Evolutionary conservation across 2,888 invertebrate species (phyloP), one percentile per base, ranked within the genome.

Genomic region (Cryptosula pallasiana): DNA sequence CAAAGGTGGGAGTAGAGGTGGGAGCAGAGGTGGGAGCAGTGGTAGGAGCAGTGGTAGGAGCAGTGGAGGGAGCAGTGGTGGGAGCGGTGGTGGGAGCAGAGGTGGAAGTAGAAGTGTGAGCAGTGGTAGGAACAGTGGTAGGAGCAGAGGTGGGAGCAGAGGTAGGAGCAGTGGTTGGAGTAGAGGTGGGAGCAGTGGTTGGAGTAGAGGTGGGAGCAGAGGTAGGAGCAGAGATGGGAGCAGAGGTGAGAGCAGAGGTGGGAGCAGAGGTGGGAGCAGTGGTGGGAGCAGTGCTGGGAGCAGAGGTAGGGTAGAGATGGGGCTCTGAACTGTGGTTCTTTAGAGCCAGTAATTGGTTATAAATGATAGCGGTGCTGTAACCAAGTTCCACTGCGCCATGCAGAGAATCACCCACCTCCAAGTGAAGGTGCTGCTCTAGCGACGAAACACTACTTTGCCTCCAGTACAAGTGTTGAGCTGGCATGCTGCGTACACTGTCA

Each of bases 401-500:
- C n/a, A n/a, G 9, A 45, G 9, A 45, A 45, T 13, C 45, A 9
- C 20, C 45, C 27, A 63, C 63, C 13, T 9, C 32, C 2, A 5
- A 32, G 9, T 63, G 63, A 27, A 29, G 63, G 2, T 63, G 63
- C 5, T 3, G 34, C 32, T 63, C 63, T 2, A 63, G 63, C 1
- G 63, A 63, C 3, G 63, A 63, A 5, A 32, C 13, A 32, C 63
- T 63, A n/a, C 32, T 63, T 32, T 63, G 63, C 63, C 32, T 63
- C 63, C 63, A 63, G 32, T 63, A 63, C 3, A 63, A 32, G n/a
- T 70, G 70, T 32, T 36, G 70, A 36, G 70, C 70, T 2, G 70
- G 70, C 70, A 70, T 70, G 32, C 70, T 70, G 29, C 55, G 35
- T 32, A 70, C 70, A 54, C 70, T 70, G 32, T 70, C 70, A 36